A percentile compares a stretch with the other conserved stretches of the same genome.
Evolutionary conservation across 2,888 invertebrate genomes (phyloP).

Genomic region (Cephus pygmeus): DNA sequence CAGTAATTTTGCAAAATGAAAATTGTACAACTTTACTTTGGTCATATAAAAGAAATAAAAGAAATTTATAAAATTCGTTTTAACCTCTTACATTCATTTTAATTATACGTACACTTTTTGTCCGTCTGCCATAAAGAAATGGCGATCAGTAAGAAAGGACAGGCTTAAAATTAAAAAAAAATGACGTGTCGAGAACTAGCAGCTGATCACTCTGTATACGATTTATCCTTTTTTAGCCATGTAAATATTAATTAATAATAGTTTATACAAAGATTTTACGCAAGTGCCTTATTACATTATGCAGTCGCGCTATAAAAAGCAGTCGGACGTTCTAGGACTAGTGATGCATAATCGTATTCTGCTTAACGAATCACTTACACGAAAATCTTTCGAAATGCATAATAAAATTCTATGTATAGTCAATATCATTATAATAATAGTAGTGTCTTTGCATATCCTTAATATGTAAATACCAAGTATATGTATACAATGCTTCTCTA

Average conservation of each 20-base stretch:
- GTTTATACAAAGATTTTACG: constrained; percentile 30
- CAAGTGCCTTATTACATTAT: constrained; percentile 22
- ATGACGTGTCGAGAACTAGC: neutral
- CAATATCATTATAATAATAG: constrained; percentile 46
- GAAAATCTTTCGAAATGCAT: constrained; percentile 27
- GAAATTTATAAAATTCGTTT: neutral
- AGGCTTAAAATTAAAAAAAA: neutral
- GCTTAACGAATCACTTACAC: constrained; percentile 28
- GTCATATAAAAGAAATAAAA: neutral
- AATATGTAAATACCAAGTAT: constrained; percentile 33
- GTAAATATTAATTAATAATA: constrained; percentile 7
- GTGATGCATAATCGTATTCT: constrained; percentile 7
- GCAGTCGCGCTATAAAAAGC: constrained; percentile 5
- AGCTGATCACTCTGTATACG: neutral
- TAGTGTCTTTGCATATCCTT: constrained; percentile 49
- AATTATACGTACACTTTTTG: neutral
- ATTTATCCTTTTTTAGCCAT: constrained; percentile 5
- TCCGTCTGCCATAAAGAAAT: neutral
- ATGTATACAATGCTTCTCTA: constrained; percentile 65
- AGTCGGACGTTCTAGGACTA: constrained; percentile 22
- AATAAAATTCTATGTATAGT: constrained; percentile 45
- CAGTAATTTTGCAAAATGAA: too few species aligned
- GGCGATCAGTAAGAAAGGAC: neutral
- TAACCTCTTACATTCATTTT: neutral
- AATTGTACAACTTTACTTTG: neutral